Evolutionary conservation across 2,888 invertebrate species (phyloP).

Genomic region (Ochlodes sylvanus): DNA sequence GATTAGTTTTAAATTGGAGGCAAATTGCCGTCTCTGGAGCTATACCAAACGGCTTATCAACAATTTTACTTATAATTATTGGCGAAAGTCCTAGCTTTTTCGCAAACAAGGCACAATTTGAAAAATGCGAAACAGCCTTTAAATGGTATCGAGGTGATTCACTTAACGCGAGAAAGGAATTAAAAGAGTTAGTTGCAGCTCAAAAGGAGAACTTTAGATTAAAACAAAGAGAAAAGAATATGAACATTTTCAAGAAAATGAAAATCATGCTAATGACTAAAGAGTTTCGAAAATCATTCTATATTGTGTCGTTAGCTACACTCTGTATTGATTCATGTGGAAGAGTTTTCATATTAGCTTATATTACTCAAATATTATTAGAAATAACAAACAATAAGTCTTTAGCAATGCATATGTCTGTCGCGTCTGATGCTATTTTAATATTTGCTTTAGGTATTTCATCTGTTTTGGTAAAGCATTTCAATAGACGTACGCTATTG

Average conservation of each 20-base stretch:
- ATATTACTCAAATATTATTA: slow-evolving; percentile 54
- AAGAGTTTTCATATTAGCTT: slow-evolving; percentile 53
- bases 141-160: slow-evolving; percentile 53
- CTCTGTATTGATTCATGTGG: slow-evolving; percentile 55
- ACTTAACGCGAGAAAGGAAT: slow-evolving; percentile 47
- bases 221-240: neutral
- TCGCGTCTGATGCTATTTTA: slow-evolving; percentile 51
- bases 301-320: slow-evolving; percentile 49
- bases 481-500: slow-evolving; percentile 53
- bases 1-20: slow-evolving; percentile 53
- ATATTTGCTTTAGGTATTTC: slow-evolving; percentile 50
- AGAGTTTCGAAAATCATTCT: slow-evolving; percentile 53
- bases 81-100: slow-evolving; percentile 58
- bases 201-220: slow-evolving; percentile 37
- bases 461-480: slow-evolving; percentile 47
- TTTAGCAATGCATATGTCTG: slow-evolving; percentile 52
- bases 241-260: neutral
- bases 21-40: slow-evolving; percentile 47
- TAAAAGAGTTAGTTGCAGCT: slow-evolving; percentile 47
- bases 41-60: slow-evolving; percentile 42
- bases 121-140: slow-evolving; percentile 53
- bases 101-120: slow-evolving; percentile 54
- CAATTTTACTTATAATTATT: slow-evolving; percentile 51
- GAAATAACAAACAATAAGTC: slow-evolving; percentile 50
- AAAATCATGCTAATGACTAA: slow-evolving; percentile 44